These are phyloP conservation scores for Heliconius congener DNA, from an alignment of 1,140 invertebrate genomes.

Conservation along the genomic window DNA sequence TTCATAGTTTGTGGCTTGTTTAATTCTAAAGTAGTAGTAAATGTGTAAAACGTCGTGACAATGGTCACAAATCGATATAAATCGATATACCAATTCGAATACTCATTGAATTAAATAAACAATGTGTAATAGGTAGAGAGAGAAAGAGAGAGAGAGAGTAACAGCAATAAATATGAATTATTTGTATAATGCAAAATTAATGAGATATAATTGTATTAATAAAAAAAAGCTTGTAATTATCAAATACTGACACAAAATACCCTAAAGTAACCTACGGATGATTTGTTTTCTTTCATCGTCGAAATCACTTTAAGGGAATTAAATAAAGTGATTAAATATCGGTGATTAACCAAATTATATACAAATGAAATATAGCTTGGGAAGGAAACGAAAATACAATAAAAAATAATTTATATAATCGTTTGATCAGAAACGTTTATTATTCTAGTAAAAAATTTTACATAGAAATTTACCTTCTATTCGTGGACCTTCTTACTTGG, in stretches of 20 bases:
- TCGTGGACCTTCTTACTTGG: slow-evolving; percentile 24
- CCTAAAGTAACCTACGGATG: background rate
- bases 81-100: too few relatives aligned
- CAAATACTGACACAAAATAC: background rate
- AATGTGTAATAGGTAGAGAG: slow-evolving; percentile 14
- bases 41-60: slow-evolving; percentile 31
- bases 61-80: slow-evolving; percentile 30
- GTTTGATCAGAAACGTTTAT: background rate
- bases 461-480: slow-evolving; percentile 16
- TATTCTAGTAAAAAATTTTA: slow-evolving; percentile 20
- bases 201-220: background rate
- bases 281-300: background rate
- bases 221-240: background rate
- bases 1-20: slow-evolving; percentile 14
- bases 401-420: background rate
- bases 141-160: too few relatives aligned
- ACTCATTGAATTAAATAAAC: slow-evolving; percentile 16
- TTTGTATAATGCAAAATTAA: background rate
- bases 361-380: background rate
- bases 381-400: background rate
- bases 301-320: background rate
- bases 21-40: slow-evolving; percentile 20
- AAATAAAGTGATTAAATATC: background rate
- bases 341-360: background rate
- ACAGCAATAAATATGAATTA: background rate